Conservation (phyloP, 92 coral and sea anemone genomes). For the Epizoanthus fatuus region DNA sequence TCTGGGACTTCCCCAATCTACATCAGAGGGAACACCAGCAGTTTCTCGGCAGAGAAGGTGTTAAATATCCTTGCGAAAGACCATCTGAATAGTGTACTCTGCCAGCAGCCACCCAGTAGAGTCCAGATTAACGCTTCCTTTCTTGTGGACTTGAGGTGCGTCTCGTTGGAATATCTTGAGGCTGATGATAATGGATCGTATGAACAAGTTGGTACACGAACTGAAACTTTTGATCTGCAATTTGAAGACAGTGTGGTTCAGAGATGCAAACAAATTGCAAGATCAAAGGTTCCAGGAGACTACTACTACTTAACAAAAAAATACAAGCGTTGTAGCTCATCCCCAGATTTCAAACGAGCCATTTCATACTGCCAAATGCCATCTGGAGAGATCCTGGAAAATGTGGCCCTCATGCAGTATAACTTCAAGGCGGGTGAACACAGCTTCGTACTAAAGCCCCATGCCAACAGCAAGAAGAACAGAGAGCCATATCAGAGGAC, state of each 20-base stretch:
- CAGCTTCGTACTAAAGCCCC: conserved; percentile 25
- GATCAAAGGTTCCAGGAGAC: conserved; percentile 4
- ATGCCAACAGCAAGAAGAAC: conserved; percentile 49
- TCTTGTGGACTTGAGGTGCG: conserved; percentile 44
- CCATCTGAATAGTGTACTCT: conserved; percentile 44
- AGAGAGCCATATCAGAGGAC: conserved; percentile 52
- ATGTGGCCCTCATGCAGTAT: conserved; percentile 45
- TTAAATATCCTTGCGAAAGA: conserved; percentile 29
- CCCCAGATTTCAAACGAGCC: conserved; percentile 50
- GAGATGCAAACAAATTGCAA: not conserved
- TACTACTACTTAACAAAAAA: conserved; percentile 5
- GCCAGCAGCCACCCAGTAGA: conserved; percentile 57
- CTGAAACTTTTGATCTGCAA: conserved; percentile 23
- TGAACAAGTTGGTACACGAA: conserved; percentile 18
- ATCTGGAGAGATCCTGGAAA: conserved; percentile 30
- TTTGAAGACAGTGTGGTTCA: not conserved
- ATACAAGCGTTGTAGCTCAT: conserved; percentile 40
- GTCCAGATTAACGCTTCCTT: conserved; percentile 59
- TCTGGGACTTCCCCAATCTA: conserved; percentile 50
- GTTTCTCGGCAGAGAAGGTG: conserved; percentile 44
- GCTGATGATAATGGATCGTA: conserved; percentile 56
- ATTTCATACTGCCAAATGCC: conserved; percentile 36
- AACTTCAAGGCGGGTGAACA: conserved; percentile 45
- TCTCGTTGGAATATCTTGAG: conserved; percentile 47
- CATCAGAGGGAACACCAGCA: conserved; percentile 52